Evolutionary conservation across 2,888 invertebrate genomes (phyloP).

Genomic region (Morpho helenor): DNA sequence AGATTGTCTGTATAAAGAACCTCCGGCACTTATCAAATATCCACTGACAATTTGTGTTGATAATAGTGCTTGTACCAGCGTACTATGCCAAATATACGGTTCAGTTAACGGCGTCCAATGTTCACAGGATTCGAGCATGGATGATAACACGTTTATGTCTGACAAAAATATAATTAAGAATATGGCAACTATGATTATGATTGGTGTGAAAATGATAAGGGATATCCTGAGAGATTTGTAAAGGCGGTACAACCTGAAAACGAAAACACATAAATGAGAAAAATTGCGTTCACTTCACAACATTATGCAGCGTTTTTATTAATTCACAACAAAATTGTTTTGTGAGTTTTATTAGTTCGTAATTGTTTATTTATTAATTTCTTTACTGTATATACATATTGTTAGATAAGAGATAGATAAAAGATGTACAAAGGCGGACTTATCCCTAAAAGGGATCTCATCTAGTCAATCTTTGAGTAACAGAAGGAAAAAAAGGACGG

Average conservation of each 20-base stretch:
- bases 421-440: too few species aligned
- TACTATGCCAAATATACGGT: slow-evolving; percentile 80
- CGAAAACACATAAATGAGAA: neutral
- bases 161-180: slow-evolving; percentile 59
- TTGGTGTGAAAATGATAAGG: slow-evolving; percentile 53
- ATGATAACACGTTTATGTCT: slow-evolving; percentile 43
- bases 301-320: too few species aligned
- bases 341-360: too few species aligned
- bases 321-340: too few species aligned
- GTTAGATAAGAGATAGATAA: too few species aligned
- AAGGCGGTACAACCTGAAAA: slow-evolving; percentile 71
- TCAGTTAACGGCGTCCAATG: slow-evolving; percentile 57
- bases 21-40: slow-evolving; percentile 81
- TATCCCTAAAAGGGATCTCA: too few species aligned
- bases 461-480: too few species aligned
- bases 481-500: too few species aligned
- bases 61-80: slow-evolving; percentile 81
- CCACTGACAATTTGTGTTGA: slow-evolving; percentile 83
- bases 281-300: neutral
- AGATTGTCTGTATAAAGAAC: slow-evolving; percentile 80
- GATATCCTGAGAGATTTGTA: slow-evolving; percentile 71
- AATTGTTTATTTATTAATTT: too few species aligned
- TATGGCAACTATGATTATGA: slow-evolving; percentile 53
- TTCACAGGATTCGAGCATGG: slow-evolving; percentile 61
- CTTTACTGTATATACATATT: too few species aligned